Evolutionary conservation across 2,113 vertebrate genomes (phyloP), one percentile per base, ranked within the genome.

Genomic region (Tyto alba): DNA sequence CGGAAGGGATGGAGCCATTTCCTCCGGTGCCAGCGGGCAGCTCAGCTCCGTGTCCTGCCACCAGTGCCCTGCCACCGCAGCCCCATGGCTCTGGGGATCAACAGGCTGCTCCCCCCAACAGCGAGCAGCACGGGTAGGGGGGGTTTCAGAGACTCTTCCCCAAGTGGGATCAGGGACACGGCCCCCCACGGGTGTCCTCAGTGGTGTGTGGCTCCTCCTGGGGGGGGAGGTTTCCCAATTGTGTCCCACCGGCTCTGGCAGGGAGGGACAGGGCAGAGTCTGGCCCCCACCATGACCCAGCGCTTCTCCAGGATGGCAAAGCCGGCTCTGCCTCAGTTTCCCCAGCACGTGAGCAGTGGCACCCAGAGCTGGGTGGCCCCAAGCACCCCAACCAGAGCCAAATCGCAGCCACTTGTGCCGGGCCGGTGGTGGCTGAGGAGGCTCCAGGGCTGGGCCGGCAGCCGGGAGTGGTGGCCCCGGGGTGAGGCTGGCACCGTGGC

Each of bases 61-160:
- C 45, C 8, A 0, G 29, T 68, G 52, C 27, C n/a, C 34, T 26
- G 41, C n/a, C n/a, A 26, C 22, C 12, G 4, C 22, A 6, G 13
- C 27, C 25, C 30, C 12, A 2, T 27, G 41, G 27, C 10, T 57
- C 60, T 57, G 43, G 43, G 34, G 30, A 5, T n/a, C 43, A 41
- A 20, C 0, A 3, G 36, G 25, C 53, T 59, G 25, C 50, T 67
- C 17, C 18, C 20, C 50, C 52, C 19, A 26, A 9, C 25, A 8
- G 0, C 7, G 10, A 75, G n/a, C 0, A 1, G 40, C 17, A 8
- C 18, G n/a, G n/a, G n/a, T n/a, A n/a, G n/a, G 22, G 16, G 48
- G 41, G 17, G 12, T 7, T 67, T 67, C 30, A 41, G 72, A 66
- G 50, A 57, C 23, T 22, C n/a, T 75, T 66, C 19, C 15, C 43